Base-by-base conservation (phyloP, 2,888 invertebrate genomes). In the Nasonovia ribisnigri region DNA sequence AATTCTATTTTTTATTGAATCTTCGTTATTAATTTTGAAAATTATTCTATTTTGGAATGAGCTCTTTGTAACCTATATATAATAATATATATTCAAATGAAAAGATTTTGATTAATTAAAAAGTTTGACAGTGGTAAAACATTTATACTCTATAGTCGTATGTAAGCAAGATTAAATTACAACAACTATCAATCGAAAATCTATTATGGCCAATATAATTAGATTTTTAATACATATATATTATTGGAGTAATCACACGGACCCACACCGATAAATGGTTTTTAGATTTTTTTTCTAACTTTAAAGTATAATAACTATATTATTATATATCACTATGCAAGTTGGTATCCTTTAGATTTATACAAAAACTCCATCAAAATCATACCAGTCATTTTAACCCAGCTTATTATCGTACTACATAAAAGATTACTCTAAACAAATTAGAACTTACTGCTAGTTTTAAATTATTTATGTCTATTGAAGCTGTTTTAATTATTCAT, bases 401-500 rank as follows among this genome's bases (percentile, higher is more conserved):
- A 36, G 36, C 36, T 77, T 77, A 36, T 77, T 42, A 77, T 77
- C 20, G 36, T 42, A 77, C 77, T 77, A 24, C 36, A 24, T 36
- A 77, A 77, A 77, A 77, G 36, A 77, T 36, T 77, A 36, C 77
- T 77, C 36, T 77, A 77, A 77, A 77, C 20, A 77, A 77, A 77
- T 77, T 77, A 77, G 2, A 77, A 36, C 36, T 77, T 24, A 20
- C 36, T 77, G 20, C 77, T 20, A 36, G 20, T 77, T 77, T 36
- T 77, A 36, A 36, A 77, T 42, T 77, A 77, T 36, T 77, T 77
- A 77, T 77, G 77, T 77, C 36, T 20, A 77, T 77, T 36, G 36
- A 36, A 77, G 67, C 67, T 77, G 36, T 36, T 77, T 77, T 77
- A 77, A 77, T 77, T 77, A 77, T 77, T 77, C 77, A 77, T 77